phyloP scores from a whole-genome alignment of 2,888 invertebrate species.

The Parelbella ahira region DNA sequence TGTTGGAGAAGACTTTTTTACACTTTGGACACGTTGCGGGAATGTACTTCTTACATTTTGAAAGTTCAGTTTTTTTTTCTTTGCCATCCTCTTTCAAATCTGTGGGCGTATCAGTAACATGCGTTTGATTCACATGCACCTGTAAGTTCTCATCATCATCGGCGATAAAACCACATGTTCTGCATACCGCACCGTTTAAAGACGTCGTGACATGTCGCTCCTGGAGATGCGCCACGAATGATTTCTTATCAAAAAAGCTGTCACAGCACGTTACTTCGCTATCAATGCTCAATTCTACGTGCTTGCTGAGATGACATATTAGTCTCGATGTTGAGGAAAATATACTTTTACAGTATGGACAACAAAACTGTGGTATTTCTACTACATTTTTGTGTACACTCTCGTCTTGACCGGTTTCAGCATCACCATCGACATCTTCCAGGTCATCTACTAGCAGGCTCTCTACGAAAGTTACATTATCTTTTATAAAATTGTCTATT shows the following conservation, averaged over 20 bases:
- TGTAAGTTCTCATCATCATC: constrained; percentile 25
- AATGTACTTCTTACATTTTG: constrained; percentile 50
- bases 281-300: constrained; percentile 42
- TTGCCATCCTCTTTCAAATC: constrained; percentile 12
- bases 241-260: constrained; percentile 37
- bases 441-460: constrained; percentile 38
- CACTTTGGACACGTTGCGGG: constrained; percentile 72
- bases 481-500: constrained; percentile 45
- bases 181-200: constrained; percentile 35
- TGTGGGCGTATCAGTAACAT: constrained; percentile 5
- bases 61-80: constrained; percentile 19
- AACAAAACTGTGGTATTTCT: constrained; percentile 37
- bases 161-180: constrained; percentile 43
- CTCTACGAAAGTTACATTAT: constrained; percentile 55
- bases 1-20: constrained; percentile 66
- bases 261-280: constrained; percentile 48
- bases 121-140: constrained; percentile 22
- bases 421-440: constrained; percentile 34
- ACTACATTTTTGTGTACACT: background rate
- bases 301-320: constrained; percentile 50
- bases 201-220: constrained; percentile 36
- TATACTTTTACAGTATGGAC: constrained; percentile 52
- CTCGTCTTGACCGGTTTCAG: constrained; percentile 24
- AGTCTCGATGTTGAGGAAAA: constrained; percentile 54
- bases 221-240: constrained; percentile 49